Evolutionary conservation across 2,797 vertebrate species (phyloP).

Genomic region (Acanthurus tractus): DNA sequence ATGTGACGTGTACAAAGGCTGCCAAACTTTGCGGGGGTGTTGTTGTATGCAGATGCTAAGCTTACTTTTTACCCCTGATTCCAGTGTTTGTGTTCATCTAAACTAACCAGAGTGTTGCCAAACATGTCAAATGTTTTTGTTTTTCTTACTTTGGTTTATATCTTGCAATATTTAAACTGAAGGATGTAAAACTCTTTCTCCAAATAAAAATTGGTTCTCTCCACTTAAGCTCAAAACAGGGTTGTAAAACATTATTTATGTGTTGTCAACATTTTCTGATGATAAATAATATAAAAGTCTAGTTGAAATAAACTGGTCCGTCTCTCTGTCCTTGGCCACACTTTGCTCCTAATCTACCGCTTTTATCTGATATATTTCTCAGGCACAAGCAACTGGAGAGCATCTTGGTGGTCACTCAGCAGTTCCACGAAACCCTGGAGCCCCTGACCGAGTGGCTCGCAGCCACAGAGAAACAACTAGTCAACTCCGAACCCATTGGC

Average conservation of each 20-base stretch:
- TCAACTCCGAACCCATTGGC: constrained; percentile 93
- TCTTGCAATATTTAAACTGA: not conserved
- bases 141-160: not conserved
- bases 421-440: constrained; percentile 96
- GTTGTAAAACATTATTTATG: not conserved
- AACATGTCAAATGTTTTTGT: not conserved
- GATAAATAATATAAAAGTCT: not conserved
- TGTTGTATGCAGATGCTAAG: no score
- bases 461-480: constrained; percentile 91
- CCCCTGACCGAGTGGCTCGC: constrained; percentile 94
- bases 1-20: no score
- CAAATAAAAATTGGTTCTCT: not conserved
- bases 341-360: constrained; percentile 9
- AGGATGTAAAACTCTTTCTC: not conserved
- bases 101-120: not conserved
- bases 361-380: constrained; percentile 20
- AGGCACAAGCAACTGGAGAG: constrained; percentile 95
- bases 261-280: not conserved
- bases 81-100: not conserved
- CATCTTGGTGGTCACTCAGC: constrained; percentile 94
- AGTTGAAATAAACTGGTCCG: not conserved
- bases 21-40: no score
- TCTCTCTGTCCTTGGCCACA: not conserved
- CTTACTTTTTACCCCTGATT: not conserved
- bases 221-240: not conserved